Conservation (phyloP, 2,113 vertebrate genomes). For the Coturnix japonica region DNA sequence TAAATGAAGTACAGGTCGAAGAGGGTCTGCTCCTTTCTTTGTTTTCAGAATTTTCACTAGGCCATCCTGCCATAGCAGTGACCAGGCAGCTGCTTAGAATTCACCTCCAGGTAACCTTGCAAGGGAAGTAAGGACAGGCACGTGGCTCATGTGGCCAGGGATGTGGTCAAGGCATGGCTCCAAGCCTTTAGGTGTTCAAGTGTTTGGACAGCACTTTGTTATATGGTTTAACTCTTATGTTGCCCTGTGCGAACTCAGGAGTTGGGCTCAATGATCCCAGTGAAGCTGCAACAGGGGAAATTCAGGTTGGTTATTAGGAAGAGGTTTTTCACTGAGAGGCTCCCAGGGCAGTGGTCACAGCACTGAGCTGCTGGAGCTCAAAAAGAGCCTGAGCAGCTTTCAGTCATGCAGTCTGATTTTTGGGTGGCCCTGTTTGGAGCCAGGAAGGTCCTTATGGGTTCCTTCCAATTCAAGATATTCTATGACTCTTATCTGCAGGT, state of each 20-base stretch:
- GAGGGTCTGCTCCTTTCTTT: not conserved
- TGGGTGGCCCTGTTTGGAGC: not conserved
- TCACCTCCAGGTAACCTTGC: rapidly evolving
- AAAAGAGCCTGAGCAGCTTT: not conserved
- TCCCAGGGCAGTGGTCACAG: too few relatives aligned
- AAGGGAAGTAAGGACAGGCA: not conserved
- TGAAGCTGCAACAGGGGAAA: too few relatives aligned
- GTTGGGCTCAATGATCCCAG: not conserved
- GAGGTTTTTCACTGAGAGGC: too few relatives aligned
- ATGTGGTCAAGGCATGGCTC: not conserved
- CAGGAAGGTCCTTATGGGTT: not conserved
- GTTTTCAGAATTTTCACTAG: not conserved
- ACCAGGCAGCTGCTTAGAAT: not conserved
- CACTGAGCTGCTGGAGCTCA: too few relatives aligned
- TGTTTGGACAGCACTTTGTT: not conserved
- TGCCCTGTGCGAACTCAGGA: not conserved
- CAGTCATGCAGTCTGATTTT: not conserved
- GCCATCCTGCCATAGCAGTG: not conserved
- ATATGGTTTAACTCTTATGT: not conserved
- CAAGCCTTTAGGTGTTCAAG: not conserved
- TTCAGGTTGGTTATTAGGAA: too few relatives aligned
- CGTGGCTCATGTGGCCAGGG: not conserved
- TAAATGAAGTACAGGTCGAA: not conserved
- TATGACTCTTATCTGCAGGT: not conserved
- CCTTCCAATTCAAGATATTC: not conserved